These are phyloP conservation scores for Digitonthophagus gazella DNA, from an alignment of 2,888 invertebrate species.

Conservation along the genomic window DNA sequence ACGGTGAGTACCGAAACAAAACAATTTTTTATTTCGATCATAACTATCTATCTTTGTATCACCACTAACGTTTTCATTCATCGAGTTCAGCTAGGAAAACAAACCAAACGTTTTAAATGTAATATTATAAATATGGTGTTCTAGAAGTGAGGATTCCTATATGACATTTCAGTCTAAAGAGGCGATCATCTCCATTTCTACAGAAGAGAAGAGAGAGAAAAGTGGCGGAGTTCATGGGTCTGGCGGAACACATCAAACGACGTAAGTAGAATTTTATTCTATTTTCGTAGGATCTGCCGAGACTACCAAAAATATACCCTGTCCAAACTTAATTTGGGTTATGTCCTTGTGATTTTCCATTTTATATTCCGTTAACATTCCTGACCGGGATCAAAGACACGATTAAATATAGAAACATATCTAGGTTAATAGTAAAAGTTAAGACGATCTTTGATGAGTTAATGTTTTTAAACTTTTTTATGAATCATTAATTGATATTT, in stretches of 20 bases:
- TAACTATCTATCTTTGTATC: background rate
- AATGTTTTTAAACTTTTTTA: background rate
- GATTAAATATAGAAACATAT: background rate
- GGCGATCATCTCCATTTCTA: conserved; percentile 52
- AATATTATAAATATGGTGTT: conserved; percentile 26
- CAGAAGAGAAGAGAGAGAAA: conserved; percentile 41
- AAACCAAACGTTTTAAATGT: conserved; percentile 7
- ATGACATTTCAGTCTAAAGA: conserved; percentile 57
- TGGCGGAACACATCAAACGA: conserved; percentile 62
- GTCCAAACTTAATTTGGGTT: too few relatives aligned
- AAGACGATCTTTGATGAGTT: background rate
- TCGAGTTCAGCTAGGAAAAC: conserved; percentile 1
- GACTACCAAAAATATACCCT: background rate
- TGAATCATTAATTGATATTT: too few relatives aligned
- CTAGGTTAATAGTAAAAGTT: background rate
- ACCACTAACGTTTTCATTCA: conserved; percentile 3
- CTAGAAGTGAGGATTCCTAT: conserved; percentile 40
- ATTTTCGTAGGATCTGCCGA: background rate
- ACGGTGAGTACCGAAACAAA: conserved; percentile 15
- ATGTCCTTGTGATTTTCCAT: background rate
- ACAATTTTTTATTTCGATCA: background rate
- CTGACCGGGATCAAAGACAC: background rate
- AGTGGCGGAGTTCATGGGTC: conserved; percentile 50
- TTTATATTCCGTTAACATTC: background rate
- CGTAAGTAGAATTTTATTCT: conserved; percentile 56